These are phyloP conservation scores for Chloromyia formosa DNA, from an alignment of 2,888 invertebrate genomes.

Conservation along the genomic window DNA sequence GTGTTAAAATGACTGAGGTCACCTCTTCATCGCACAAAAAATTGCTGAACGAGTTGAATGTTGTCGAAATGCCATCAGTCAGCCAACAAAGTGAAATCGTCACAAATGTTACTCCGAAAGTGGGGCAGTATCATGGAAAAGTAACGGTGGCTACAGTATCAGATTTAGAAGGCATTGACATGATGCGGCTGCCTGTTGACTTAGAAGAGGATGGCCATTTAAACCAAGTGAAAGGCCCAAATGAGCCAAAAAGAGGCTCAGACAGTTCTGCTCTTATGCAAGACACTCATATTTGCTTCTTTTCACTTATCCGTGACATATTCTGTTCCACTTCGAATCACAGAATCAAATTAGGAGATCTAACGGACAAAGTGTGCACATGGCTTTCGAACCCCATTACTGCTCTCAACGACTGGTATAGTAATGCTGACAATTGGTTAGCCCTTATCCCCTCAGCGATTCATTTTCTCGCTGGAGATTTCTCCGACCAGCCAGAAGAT, in stretches of 20 bases:
- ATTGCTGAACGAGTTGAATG: background rate
- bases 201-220: constrained; percentile 70
- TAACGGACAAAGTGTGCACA: constrained; percentile 76
- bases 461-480: constrained; percentile 84
- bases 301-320: constrained; percentile 86
- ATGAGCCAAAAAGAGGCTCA: constrained; percentile 58
- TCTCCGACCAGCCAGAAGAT: constrained; percentile 81
- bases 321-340: constrained; percentile 87
- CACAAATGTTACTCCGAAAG: background rate
- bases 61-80: background rate
- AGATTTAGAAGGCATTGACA: constrained; percentile 73
- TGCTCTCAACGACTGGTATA: constrained; percentile 83
- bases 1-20: constrained; percentile 42
- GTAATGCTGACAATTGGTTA: constrained; percentile 76
- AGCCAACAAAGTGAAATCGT: background rate
- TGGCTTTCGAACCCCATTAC: constrained; percentile 85
- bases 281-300: constrained; percentile 85
- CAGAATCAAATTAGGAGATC: constrained; percentile 78
- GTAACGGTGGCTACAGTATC: constrained; percentile 63
- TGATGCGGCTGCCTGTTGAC: constrained; percentile 81
- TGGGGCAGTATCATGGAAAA: constrained; percentile 47
- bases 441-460: constrained; percentile 79
- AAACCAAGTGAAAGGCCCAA: constrained; percentile 67
- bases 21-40: constrained; percentile 37
- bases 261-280: constrained; percentile 71